Evolutionary conservation across 1,140 invertebrate species (phyloP).

Genomic region (Zaprionus taronus): DNA sequence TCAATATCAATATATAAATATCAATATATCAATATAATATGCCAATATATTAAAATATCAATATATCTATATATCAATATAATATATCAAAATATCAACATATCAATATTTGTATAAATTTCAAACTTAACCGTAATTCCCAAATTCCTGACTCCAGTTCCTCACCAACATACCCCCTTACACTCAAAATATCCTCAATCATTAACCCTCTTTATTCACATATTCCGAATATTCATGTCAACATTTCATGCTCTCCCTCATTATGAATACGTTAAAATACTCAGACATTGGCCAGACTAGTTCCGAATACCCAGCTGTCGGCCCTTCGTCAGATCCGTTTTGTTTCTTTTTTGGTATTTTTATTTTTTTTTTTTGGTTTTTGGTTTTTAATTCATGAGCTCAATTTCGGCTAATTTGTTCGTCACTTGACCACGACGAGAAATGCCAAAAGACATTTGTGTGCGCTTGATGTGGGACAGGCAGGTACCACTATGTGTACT

Average conservation of each 20-base stretch:
- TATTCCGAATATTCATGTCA: background rate
- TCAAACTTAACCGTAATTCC: no score
- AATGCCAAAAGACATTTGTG: slow-evolving; percentile 44
- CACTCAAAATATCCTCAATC: background rate
- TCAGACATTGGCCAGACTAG: slow-evolving; percentile 21
- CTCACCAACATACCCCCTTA: no score
- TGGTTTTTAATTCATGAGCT: slow-evolving; percentile 63
- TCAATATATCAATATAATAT: no score
- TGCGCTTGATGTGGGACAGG: slow-evolving; percentile 27
- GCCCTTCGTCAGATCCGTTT: slow-evolving; percentile 40
- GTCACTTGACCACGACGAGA: slow-evolving; percentile 70
- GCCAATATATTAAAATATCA: no score
- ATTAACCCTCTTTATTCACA: background rate
- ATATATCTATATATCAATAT: no score
- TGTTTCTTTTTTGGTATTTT: background rate
- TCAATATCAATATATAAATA: no score
- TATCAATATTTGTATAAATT: no score
- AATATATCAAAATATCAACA: no score
- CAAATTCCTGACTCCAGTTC: no score
- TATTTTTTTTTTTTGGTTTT: background rate
- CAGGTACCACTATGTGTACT: background rate
- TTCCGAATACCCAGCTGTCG: slow-evolving; percentile 35
- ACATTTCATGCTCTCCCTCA: background rate
- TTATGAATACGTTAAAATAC: slow-evolving; percentile 17
- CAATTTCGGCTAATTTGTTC: slow-evolving; percentile 78